Percentiles rank a stretch among this genome's conserved stretches.
phyloP scores from a whole-genome alignment of 2,797 vertebrate genomes.

The Scolopax bukidnonensis region DNA sequence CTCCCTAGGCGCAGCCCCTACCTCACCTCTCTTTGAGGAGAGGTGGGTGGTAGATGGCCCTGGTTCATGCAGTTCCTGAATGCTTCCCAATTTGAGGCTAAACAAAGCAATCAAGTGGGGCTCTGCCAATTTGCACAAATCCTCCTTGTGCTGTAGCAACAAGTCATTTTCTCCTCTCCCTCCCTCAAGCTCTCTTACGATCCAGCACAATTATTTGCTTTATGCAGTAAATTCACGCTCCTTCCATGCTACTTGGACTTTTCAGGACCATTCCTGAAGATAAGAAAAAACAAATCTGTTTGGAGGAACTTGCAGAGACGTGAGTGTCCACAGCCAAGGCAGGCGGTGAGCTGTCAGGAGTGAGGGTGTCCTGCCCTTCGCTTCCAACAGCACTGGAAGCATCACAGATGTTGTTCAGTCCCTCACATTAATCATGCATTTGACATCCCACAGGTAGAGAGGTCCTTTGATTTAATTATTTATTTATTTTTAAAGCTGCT shows the following conservation, averaged over 20 bases:
- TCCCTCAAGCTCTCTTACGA: background rate
- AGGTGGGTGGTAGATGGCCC: background rate
- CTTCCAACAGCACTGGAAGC: background rate
- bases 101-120: slow-evolving; percentile 8
- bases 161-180: background rate
- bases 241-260: background rate
- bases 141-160: slow-evolving; percentile 7
- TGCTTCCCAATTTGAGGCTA: slow-evolving; percentile 12
- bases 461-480: background rate
- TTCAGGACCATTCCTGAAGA: background rate
- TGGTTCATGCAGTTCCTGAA: background rate
- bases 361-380: background rate
- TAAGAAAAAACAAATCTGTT: background rate
- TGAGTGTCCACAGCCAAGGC: background rate
- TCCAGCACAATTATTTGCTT: background rate
- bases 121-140: slow-evolving; percentile 7
- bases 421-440: slow-evolving; percentile 19
- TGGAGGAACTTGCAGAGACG: background rate
- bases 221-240: slow-evolving; percentile 9
- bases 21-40: background rate
- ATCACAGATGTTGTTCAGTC: slow-evolving; percentile 3
- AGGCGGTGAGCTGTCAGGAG: background rate
- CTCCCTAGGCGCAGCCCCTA: background rate
- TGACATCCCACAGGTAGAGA: slow-evolving; percentile 10
- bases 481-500: background rate